These are phyloP conservation scores for Diabrotica undecimpunctata DNA, from an alignment of 1,140 invertebrate genomes.

Conservation along the genomic window DNA sequence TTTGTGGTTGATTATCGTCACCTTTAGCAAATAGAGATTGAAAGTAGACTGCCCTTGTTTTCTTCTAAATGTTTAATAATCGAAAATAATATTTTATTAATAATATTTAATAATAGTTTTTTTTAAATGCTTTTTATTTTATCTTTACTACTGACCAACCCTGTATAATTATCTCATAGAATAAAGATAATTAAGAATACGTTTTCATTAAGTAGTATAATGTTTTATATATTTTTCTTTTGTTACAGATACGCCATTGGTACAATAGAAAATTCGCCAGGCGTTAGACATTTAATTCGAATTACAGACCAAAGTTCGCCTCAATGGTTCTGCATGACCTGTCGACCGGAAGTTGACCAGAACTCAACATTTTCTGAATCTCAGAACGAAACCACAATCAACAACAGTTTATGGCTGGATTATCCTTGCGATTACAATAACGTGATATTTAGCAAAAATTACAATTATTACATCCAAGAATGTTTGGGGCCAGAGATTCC, in stretches of 20 bases:
- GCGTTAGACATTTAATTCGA: conserved; percentile 70
- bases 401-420: conserved; percentile 46
- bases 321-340: conserved; percentile 57
- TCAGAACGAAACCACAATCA: conserved; percentile 40
- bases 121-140: too few relatives aligned
- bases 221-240: neutral
- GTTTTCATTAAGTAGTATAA: too few relatives aligned
- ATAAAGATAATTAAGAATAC: too few relatives aligned
- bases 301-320: conserved; percentile 48
- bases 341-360: conserved; percentile 47
- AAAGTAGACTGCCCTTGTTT: too few relatives aligned
- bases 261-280: conserved; percentile 64
- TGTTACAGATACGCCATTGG: conserved; percentile 61
- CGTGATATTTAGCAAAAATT: conserved; percentile 61
- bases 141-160: too few relatives aligned
- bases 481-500: conserved; percentile 71
- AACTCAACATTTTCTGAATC: conserved; percentile 38
- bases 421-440: conserved; percentile 62
- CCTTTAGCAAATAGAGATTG: too few relatives aligned
- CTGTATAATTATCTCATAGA: too few relatives aligned
- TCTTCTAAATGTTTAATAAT: too few relatives aligned
- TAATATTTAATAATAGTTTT: too few relatives aligned
- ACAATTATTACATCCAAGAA: conserved; percentile 58
- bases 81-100: too few relatives aligned
- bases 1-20: too few relatives aligned